Base-by-base conservation (phyloP, 2,113 vertebrate genomes). In the Micromys minutus region DNA sequence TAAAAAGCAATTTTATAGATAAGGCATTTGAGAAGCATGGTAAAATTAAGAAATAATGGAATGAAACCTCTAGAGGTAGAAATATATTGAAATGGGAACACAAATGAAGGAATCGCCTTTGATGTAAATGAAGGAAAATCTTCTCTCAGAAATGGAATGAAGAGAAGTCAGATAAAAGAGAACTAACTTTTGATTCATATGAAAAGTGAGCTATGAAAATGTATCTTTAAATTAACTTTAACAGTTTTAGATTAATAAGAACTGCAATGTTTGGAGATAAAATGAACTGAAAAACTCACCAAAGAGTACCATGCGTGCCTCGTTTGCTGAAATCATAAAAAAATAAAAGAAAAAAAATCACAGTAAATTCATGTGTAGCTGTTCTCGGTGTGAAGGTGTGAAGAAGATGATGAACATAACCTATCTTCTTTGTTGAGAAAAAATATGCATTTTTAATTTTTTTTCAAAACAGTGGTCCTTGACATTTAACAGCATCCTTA, bases 41-140 rank as follows among this genome's bases (percentile, higher is more conserved):
- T 31, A 76, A 72, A 89, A 75, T 87, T 75, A 57, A n/a, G 15
- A 80, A 80, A 92, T 76, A 92, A 92, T 83, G 11, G 65, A 65
- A 47, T n/a, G 59, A 92, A 95, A 57, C 80, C 89, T 50, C 67
- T 34, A 57, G 52, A 95, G 67, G 75, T 15, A 39, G 67, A 88
- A 71, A 55, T 65, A n/a, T 17, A 88, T 81, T 89, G 34, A 92
- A 84, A 65, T 84, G 76, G 59, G 76, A 34, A 50, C 69, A 89
- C 21, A 89, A 89, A 76, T 59, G 69, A 57, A 76, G 29, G n/a
- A 45, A 59, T 39, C 83, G 16, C 9, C 67, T 75, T 67, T 47
- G 69, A 52, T 50, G 50, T 57, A 88, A 92, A 83, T 69, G n/a
- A 74, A 47, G 65, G 67, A 63, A 42, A 92, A 36, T 36, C 55